These are phyloP conservation scores for Molossus molossus DNA, from an alignment of 2,797 vertebrate species.

Conservation along the genomic window DNA sequence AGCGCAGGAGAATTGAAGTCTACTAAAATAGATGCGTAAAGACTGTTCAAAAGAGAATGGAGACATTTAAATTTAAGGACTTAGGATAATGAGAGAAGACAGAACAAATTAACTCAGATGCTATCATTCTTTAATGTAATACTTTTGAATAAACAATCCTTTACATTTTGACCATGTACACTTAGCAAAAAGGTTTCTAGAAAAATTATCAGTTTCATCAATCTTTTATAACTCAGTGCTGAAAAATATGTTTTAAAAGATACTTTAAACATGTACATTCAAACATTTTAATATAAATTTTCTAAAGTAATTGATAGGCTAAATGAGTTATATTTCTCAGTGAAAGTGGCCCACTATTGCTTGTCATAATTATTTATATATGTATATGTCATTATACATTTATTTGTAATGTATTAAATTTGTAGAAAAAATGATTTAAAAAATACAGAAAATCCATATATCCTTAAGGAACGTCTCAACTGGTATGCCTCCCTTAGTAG, in stretches of 20 bases:
- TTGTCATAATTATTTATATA: not conserved
- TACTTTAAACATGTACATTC: not conserved
- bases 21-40: not conserved
- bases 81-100: not conserved
- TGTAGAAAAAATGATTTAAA: not conserved
- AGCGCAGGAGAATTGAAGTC: not conserved
- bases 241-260: constrained; percentile 51
- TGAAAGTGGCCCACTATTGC: not conserved
- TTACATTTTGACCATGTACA: constrained; percentile 35
- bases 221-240: constrained; percentile 64
- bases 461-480: not conserved
- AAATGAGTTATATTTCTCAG: constrained; percentile 50
- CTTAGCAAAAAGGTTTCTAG: constrained; percentile 59
- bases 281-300: not conserved
- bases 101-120: not conserved
- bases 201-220: constrained; percentile 68
- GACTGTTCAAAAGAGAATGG: not conserved
- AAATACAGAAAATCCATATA: not conserved
- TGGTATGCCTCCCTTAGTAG: not conserved
- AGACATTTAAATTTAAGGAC: not conserved
- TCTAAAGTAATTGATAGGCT: constrained; percentile 15
- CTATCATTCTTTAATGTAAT: not conserved
- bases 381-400: not conserved
- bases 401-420: constrained; percentile 23
- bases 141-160: constrained; percentile 36